Conservation (phyloP, 2,113 vertebrate genomes). For the Anhinga rufa region DNA sequence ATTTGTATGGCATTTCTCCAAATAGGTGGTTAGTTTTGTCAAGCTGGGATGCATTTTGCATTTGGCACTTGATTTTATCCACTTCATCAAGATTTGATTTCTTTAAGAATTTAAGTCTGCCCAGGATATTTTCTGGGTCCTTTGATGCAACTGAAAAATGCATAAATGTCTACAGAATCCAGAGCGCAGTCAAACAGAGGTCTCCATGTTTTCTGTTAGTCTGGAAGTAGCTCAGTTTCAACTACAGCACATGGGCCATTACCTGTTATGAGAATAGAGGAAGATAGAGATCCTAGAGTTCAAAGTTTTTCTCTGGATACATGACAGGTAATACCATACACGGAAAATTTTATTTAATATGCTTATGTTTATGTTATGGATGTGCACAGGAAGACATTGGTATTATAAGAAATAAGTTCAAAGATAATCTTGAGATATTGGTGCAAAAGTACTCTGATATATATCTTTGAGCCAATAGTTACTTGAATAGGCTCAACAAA, state of each 20-base stretch:
- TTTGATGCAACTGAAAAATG: neutral
- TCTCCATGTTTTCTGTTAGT: neutral
- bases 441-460: neutral
- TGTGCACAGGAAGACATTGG: neutral
- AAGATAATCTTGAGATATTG: neutral
- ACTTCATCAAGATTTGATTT: neutral
- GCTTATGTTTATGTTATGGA: neutral
- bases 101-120: neutral
- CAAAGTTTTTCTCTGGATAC: constrained; percentile 61
- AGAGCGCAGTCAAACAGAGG: neutral
- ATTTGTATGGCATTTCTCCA: neutral
- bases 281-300: constrained; percentile 54
- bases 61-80: neutral
- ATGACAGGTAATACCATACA: constrained; percentile 45
- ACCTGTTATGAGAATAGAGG: constrained; percentile 52
- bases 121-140: neutral
- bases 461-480: neutral
- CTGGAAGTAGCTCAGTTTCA: constrained; percentile 49
- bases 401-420: neutral
- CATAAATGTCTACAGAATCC: neutral
- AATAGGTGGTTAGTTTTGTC: neutral
- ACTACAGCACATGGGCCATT: constrained; percentile 49
- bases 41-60: neutral
- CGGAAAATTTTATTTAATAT: neutral
- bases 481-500: neutral